Conservation (phyloP, 2,797 vertebrate genomes). For the Cheirogaleus major region DNA sequence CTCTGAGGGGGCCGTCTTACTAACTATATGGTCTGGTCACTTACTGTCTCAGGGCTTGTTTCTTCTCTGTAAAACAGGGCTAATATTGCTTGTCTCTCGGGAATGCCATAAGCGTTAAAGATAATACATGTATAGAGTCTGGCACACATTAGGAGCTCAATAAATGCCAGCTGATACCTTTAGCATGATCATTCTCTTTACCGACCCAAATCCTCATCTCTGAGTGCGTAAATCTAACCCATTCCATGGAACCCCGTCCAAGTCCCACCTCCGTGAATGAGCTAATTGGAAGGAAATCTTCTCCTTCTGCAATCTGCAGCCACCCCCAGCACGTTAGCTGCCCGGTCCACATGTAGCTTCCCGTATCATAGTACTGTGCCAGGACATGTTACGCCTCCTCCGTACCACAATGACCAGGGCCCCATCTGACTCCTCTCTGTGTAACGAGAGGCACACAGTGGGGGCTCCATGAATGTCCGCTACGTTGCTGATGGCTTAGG, state of each 20-base stretch:
- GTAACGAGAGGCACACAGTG: neutral
- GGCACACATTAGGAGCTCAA: neutral
- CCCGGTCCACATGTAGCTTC: neutral
- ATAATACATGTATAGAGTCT: neutral
- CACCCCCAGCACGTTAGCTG: neutral
- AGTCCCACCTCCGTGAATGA: neutral
- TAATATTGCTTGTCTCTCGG: neutral
- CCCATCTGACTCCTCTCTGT: neutral
- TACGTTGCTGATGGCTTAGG: neutral
- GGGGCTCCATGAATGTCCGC: neutral
- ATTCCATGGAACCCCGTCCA: neutral
- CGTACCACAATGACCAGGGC: neutral
- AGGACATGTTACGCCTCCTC: neutral
- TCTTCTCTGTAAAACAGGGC: neutral
- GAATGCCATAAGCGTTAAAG: neutral
- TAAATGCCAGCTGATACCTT: neutral
- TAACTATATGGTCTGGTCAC: neutral
- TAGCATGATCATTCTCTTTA: neutral
- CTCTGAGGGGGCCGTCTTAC: neutral
- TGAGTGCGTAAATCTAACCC: neutral
- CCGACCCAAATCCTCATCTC: neutral
- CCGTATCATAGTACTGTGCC: neutral
- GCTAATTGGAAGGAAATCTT: neutral
- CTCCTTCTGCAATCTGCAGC: neutral
- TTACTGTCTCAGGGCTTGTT: neutral